Base-by-base conservation (phyloP, 2,888 invertebrate species). In the Sclerodermus sp. region DNA sequence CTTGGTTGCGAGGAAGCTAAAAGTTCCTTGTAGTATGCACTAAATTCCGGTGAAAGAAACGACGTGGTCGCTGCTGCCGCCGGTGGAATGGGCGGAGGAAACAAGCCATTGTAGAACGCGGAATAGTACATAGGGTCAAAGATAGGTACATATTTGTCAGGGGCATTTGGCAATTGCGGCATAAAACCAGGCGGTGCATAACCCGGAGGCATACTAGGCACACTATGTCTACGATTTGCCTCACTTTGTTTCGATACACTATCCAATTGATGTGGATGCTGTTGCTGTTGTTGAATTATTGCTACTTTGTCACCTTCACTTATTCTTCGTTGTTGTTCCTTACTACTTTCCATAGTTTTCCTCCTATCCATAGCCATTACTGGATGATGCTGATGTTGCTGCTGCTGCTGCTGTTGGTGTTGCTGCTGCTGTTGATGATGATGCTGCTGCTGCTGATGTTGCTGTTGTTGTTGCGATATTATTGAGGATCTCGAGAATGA, bases 11-110 rank as follows among this genome's bases (percentile, higher is more conserved):
- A 74, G 51, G 70, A 79, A 49, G 79, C 77, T 66, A 81, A 74
- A 51, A 84, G 70, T 57, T 84, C 83, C 59, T 83, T 82, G 56
- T 84, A 80, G 61, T 83, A 82, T 15, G 82, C 79, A 51, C 77
- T 78, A 38, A 82, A 78, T 52, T 82, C 79, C 16, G 78, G 76
- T 36, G 75, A 63, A 42, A 81, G 74, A 53, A 79, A 76, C 47
- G 80, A 70, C 1, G 79, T 75, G 12, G 74, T 66, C 12, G 73
- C 64, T 23, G 77, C 31, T 70, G 67, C 29, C 70, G 61, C 43
- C 42, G 58, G 62, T 50, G 64, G 64, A 42, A 62, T 56, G 50
- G 65, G 73, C 42, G 75, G 78, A 18, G 79, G 74, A 55, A 82
- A 79, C 47, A 81, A 64, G 58, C 79, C 79, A 55, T 71, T 74